Percentiles rank a stretch among this genome's conserved stretches.
phyloP scores from a whole-genome alignment of 2,888 invertebrate genomes.

The Priocnemis perturbator region DNA sequence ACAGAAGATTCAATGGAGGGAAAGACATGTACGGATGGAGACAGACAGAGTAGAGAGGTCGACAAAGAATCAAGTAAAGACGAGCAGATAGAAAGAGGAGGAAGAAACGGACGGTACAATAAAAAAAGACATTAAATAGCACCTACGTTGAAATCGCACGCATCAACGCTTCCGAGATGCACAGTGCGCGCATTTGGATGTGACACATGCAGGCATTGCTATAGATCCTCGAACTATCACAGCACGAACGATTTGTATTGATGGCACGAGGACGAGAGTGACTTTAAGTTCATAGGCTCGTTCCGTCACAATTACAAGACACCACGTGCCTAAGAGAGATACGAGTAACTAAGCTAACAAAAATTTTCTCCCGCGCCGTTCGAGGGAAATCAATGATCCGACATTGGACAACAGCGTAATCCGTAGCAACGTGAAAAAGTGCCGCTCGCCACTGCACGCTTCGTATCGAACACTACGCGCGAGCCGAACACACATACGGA shows the following conservation, averaged over 20 bases:
- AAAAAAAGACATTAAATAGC: constrained; percentile 32
- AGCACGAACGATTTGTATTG: constrained; percentile 29
- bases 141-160: constrained; percentile 51
- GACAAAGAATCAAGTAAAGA: too few species aligned
- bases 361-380: constrained; percentile 7
- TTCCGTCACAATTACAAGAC: too few species aligned
- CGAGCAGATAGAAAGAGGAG: constrained; percentile 24
- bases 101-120: constrained; percentile 33
- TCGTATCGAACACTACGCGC: too few species aligned
- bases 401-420: too few species aligned
- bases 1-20: neutral
- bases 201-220: constrained; percentile 55
- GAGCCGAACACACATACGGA: too few species aligned
- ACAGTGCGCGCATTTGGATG: constrained; percentile 52
- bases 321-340: too few species aligned
- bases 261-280: constrained; percentile 28
- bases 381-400: constrained; percentile 6
- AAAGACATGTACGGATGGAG: neutral
- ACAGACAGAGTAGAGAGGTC: too few species aligned
- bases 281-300: constrained; percentile 3
- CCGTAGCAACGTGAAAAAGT: too few species aligned
- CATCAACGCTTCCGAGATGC: constrained; percentile 62
- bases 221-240: constrained; percentile 37
- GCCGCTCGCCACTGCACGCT: too few species aligned
- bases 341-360: neutral